Evolutionary conservation across 2,113 vertebrate species (phyloP).

Genomic region (Apteryx owenii): DNA sequence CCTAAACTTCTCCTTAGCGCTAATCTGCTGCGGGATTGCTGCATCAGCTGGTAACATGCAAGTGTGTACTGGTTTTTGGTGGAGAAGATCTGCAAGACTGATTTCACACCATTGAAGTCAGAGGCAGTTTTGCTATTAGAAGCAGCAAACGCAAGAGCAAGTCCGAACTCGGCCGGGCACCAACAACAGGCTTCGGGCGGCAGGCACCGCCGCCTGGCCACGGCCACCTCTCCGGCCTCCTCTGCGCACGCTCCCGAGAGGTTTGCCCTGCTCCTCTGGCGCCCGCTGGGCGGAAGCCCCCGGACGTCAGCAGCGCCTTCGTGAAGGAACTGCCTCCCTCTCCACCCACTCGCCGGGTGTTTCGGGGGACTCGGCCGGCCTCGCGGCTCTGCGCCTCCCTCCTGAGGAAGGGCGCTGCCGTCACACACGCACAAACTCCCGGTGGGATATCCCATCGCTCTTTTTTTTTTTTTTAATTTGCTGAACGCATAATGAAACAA

Average conservation of each 20-base stretch:
- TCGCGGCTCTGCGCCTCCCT: too few relatives aligned
- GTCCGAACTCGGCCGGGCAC: accelerated
- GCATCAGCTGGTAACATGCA: background rate
- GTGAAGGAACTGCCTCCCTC: too few relatives aligned
- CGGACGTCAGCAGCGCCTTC: too few relatives aligned
- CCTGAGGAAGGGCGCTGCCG: background rate
- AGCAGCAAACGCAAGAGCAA: background rate
- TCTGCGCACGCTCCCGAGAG: too few relatives aligned
- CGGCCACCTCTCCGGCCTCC: too few relatives aligned
- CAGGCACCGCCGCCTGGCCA: too few relatives aligned
- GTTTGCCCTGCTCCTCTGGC: too few relatives aligned
- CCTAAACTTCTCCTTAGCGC: background rate
- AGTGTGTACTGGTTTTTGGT: background rate
- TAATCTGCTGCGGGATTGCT: background rate
- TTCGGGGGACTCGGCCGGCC: too few relatives aligned
- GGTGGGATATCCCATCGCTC: background rate
- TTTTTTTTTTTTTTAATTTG: background rate
- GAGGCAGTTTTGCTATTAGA: background rate
- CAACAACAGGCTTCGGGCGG: too few relatives aligned
- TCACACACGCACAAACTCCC: background rate
- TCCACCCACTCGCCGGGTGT: too few relatives aligned
- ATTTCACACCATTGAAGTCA: background rate
- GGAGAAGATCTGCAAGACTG: background rate
- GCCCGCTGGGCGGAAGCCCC: too few relatives aligned
- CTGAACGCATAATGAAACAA: background rate